These are phyloP conservation scores for Callaeas wilsoni DNA, from an alignment of 2,113 vertebrate species.

Conservation along the genomic window DNA sequence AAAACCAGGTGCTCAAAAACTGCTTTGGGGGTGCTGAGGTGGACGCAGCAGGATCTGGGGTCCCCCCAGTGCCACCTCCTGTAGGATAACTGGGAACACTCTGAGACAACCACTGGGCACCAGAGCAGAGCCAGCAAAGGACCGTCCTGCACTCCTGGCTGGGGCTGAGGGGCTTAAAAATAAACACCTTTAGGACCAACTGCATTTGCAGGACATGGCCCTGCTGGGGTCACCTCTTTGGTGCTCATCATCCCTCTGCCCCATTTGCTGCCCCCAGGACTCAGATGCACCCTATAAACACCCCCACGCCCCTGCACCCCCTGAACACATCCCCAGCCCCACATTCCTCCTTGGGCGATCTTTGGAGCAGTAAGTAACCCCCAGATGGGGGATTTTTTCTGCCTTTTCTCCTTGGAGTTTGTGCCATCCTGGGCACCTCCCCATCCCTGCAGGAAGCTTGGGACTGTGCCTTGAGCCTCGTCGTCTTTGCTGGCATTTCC, in stretches of 20 bases:
- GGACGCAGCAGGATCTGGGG: background rate
- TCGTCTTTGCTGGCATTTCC: rapidly evolving
- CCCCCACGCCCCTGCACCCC: background rate
- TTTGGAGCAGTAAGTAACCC: background rate
- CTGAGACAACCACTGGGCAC: background rate
- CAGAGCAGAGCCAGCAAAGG: background rate
- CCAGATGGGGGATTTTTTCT: background rate
- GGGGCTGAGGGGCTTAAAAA: background rate
- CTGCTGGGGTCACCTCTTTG: background rate
- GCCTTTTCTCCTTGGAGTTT: background rate
- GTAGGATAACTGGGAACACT: background rate
- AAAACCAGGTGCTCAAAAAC: background rate
- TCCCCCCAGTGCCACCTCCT: background rate
- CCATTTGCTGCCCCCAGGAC: background rate
- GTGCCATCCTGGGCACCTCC: background rate
- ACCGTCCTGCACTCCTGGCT: background rate
- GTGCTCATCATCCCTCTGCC: background rate
- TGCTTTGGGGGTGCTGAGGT: background rate
- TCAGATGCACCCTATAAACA: background rate
- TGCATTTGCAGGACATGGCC: background rate
- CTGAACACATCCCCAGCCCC: background rate
- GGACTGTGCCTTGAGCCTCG: background rate
- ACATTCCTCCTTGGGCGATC: background rate
- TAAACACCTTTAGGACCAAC: background rate
- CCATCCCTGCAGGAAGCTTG: background rate